A percentile compares a stretch with the other conserved stretches of the same genome.
Conservation (phyloP, 92 coral and sea anemone species). For the Plumapathes pennacea region DNA sequence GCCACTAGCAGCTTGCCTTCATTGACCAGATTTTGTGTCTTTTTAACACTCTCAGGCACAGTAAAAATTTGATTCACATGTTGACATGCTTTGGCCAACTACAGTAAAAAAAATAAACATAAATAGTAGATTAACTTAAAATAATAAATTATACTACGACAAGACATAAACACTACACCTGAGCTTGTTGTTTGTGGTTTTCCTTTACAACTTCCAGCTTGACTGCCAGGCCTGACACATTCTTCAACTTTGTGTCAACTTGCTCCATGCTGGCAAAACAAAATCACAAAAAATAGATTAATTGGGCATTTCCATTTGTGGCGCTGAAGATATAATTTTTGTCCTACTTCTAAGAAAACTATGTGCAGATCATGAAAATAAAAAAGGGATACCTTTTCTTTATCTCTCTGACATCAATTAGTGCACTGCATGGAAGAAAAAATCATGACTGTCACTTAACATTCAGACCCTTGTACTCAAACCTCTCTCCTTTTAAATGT, state of each 20-base stretch:
- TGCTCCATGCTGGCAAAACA: conserved; percentile 63
- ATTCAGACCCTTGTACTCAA: too few relatives aligned
- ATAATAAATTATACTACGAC: background rate
- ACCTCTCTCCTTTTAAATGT: too few relatives aligned
- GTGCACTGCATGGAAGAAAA: conserved; percentile 59
- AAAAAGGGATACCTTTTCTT: conserved; percentile 92
- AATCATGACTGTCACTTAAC: background rate
- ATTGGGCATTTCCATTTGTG: too few relatives aligned
- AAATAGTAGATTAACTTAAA: background rate
- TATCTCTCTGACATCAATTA: conserved; percentile 79
- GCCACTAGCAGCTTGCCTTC: conserved; percentile 91
- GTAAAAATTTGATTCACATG: conserved; percentile 93
- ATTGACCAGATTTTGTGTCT: conserved; percentile 69
- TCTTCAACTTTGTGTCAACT: conserved; percentile 81
- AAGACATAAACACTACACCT: conserved; percentile 33
- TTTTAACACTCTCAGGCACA: conserved; percentile 90
- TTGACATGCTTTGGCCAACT: conserved; percentile 91
- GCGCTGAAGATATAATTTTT: too few relatives aligned
- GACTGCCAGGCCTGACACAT: conserved; percentile 64
- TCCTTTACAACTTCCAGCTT: conserved; percentile 70
- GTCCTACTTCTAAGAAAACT: too few relatives aligned
- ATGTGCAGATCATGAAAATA: too few relatives aligned
- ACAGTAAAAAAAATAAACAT: background rate
- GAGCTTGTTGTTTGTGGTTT: conserved; percentile 70
- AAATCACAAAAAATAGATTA: background rate